Evolutionary conservation across 1,140 invertebrate genomes (phyloP), one percentile per base, ranked within the genome.

Genomic region (Drosophila chauvacae): DNA sequence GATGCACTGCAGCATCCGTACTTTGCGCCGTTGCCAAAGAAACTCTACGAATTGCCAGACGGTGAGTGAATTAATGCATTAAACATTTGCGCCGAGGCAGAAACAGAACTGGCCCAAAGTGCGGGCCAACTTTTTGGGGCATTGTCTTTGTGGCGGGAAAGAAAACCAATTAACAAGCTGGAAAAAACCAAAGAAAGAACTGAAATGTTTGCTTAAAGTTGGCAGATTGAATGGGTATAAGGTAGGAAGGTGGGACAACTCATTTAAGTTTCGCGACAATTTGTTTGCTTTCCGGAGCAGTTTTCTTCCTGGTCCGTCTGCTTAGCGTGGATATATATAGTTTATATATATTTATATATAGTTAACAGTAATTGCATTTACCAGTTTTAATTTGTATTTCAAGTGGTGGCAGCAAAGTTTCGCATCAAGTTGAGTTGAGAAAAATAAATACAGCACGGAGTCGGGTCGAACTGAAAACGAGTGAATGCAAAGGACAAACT

Each of bases 1-100:
- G 94, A 96, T 66, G 98, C 98, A 35, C 95, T 99, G 91, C 94
- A 94, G 71, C 98, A 99, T 93, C 94, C 95, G 79, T 99, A 98
- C 93, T 99, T 99, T 94, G 94, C 95, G 69, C 95, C 96, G 82
- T 95, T 99, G 93, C 98, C 98, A 90, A 95, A 94, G 92, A 96
- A 97, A 94, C 94, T 99, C 66, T 96, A 96, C 92, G 96, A 98
- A 92, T 95, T 99, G 93, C 97, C 97, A 81, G 96, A 97, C 92
- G 96, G 97, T 98, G 93, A 95, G 95, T 92, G 47, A 77, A 73
- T 84, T 72, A 65, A 77, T 71, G 44, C 68, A 87, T 88, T 88
- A 68, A 88, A 83, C 41, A 87, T 83, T 88, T 66, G 80, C 58
- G 39, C 50, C 28, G 39, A 30, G 6, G 2, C 48, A 10, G 9